phyloP scores from a whole-genome alignment of 2,113 vertebrate species.

The Pollachius pollachius region DNA sequence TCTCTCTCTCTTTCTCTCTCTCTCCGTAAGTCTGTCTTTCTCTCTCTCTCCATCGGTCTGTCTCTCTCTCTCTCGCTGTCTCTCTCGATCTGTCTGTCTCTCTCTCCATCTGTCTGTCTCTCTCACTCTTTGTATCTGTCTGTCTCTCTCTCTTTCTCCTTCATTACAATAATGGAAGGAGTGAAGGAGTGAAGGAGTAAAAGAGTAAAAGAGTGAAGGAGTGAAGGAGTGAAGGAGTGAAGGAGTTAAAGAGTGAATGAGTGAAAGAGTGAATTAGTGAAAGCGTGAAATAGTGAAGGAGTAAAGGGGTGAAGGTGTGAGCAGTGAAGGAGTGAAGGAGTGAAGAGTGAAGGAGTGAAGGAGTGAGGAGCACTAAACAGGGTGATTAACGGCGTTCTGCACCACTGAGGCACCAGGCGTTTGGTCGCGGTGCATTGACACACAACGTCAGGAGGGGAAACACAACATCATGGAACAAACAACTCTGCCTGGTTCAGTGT shows the following conservation, averaged over 20 bases:
- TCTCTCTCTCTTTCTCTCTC: background rate
- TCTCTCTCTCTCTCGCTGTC: background rate
- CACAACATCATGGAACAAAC: constrained; percentile 61
- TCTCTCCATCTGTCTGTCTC: background rate
- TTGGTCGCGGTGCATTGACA: constrained; percentile 9
- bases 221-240: too few relatives aligned
- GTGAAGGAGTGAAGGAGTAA: too few relatives aligned
- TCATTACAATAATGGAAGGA: too few relatives aligned
- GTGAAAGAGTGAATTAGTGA: too few relatives aligned
- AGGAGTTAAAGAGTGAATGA: too few relatives aligned
- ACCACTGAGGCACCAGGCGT: constrained; percentile 27
- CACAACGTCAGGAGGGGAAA: constrained; percentile 26
- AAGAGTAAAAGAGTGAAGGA: too few relatives aligned
- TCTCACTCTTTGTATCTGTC: too few relatives aligned
- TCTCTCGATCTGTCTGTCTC: constrained; percentile 1
- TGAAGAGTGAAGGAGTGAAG: too few relatives aligned
- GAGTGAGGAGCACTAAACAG: too few relatives aligned
- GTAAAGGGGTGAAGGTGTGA: too few relatives aligned
- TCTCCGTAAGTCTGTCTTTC: background rate
- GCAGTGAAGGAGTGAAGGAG: too few relatives aligned
- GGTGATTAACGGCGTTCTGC: background rate
- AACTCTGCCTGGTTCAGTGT: constrained; percentile 55
- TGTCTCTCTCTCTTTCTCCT: background rate
- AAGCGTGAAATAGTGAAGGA: too few relatives aligned
- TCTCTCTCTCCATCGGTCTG: background rate